Base-by-base conservation (phyloP, 2,113 vertebrate genomes). In the Lepus timidus region DNA sequence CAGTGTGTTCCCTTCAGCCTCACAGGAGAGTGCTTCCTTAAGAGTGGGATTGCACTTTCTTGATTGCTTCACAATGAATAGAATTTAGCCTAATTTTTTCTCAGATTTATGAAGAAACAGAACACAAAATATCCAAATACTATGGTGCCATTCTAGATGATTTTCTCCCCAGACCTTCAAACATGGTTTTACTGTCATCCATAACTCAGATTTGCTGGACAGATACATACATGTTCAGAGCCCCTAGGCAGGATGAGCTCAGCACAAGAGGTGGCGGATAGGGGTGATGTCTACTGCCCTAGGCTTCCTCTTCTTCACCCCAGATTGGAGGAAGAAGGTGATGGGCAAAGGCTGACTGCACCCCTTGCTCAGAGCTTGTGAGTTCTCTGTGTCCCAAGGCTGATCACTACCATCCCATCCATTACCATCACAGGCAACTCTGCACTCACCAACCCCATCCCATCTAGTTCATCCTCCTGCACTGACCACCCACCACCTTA, bases 131-230 rank as follows among this genome's bases (percentile, higher is more conserved):
- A 70, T 3, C 13, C 10, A 81, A 8, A 44, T 44, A 44, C 62
- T 20, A 4, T 16, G 9, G 4, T 67, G 29, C 1, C 39, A 36
- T 23, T 44, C 13, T 36, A 33, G 25, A 13, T 13, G 19, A 13
- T 49, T 68, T 22, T 65, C 23, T 67, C 31, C 39, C 7, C 39
- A 3, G 49, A n/a, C 75, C 39, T 13, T 52, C 76, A 20, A 85
- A 62, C 13, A 22, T 52, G 10, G 49, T 74, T 87, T 75, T 23
- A 9, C 3, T 27, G 33, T 2, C 1, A 16, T 31, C 25, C 51
- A 62, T 25, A 62, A 0, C 0, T 39, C 31, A 67, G 23, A 23
- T 52, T 10, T 36, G n/a, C 0, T 4, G 16, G 67, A 17, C 49
- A 39, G 14, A 44, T 44, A 7, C 58, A 33, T 55, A 10, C 4